phyloP scores from a whole-genome alignment of 30 jellyfish, hydroid and myxozoan genomes.

The Aurelia sp. region DNA sequence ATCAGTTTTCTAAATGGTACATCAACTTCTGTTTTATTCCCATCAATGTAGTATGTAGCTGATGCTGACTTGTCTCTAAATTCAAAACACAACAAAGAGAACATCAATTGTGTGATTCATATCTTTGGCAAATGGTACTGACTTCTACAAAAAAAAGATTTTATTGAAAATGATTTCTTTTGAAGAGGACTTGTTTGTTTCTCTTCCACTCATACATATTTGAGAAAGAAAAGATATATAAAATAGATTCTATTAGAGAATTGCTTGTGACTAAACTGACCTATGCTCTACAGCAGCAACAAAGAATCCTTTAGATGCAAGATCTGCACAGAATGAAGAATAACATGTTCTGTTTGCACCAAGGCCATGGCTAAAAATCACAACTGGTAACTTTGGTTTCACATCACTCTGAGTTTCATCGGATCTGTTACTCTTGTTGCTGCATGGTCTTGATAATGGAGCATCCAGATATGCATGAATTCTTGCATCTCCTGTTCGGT shows the following conservation, averaged over 20 bases:
- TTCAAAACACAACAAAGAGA: background rate
- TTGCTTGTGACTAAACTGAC: too few species aligned
- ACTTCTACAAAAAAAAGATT: too few species aligned
- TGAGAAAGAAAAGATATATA: background rate
- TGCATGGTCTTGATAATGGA: slow-evolving; percentile 20
- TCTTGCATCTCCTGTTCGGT: slow-evolving; percentile 31
- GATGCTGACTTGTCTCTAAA: slow-evolving; percentile 85
- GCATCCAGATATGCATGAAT: slow-evolving; percentile 68
- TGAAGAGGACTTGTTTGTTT: background rate
- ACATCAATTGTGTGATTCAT: too few species aligned
- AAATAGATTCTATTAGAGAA: too few species aligned
- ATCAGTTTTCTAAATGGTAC: slow-evolving; percentile 27
- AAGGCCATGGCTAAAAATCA: slow-evolving; percentile 90
- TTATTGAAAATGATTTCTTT: too few species aligned
- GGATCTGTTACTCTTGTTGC: background rate
- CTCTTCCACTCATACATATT: background rate
- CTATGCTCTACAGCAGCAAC: slow-evolving; percentile 98
- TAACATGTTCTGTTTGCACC: slow-evolving; percentile 71
- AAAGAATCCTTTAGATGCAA: slow-evolving; percentile 91
- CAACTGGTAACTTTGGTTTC: slow-evolving; percentile 71
- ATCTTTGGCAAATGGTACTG: too few species aligned
- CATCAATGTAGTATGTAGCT: slow-evolving; percentile 70
- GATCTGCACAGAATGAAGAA: slow-evolving; percentile 77
- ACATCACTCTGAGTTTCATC: background rate
- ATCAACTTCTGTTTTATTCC: slow-evolving; percentile 12